Conservation (phyloP, 2,888 invertebrate genomes). For the Diaperis boleti region DNA sequence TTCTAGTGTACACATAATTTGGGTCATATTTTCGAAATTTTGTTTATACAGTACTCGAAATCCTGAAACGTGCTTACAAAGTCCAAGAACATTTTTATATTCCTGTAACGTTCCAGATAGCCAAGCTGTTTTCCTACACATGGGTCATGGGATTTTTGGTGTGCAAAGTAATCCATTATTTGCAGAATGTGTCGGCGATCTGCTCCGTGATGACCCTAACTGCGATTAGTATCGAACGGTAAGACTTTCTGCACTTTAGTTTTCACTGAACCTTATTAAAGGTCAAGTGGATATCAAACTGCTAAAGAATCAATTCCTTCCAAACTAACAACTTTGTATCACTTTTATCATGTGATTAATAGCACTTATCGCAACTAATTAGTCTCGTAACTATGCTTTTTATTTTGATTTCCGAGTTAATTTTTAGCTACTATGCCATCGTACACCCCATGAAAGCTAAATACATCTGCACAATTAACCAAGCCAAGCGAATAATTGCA, state of each 20-base stretch:
- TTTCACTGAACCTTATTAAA: not conserved
- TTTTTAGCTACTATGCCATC: constrained; percentile 76
- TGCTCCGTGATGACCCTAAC: constrained; percentile 80
- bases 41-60: too few species aligned
- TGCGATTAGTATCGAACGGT: constrained; percentile 81
- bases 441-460: constrained; percentile 78
- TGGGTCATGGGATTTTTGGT: constrained; percentile 77
- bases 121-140: constrained; percentile 75
- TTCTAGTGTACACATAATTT: not conserved
- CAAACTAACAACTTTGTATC: constrained; percentile 15
- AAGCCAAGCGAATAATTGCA: constrained; percentile 73
- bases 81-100: not conserved
- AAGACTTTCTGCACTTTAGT: too few species aligned
- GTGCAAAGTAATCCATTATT: constrained; percentile 78
- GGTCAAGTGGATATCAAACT: not conserved
- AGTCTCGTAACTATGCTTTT: constrained; percentile 12
- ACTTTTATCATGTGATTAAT: not conserved
- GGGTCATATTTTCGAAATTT: not conserved
- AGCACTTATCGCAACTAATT: constrained; percentile 17
- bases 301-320: constrained; percentile 28
- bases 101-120: constrained; percentile 67
- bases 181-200: constrained; percentile 78
- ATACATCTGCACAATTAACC: constrained; percentile 76
- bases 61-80: too few species aligned
- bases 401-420: not conserved